phyloP scores from a whole-genome alignment of 2,797 vertebrate genomes.

The Falco berigora region DNA sequence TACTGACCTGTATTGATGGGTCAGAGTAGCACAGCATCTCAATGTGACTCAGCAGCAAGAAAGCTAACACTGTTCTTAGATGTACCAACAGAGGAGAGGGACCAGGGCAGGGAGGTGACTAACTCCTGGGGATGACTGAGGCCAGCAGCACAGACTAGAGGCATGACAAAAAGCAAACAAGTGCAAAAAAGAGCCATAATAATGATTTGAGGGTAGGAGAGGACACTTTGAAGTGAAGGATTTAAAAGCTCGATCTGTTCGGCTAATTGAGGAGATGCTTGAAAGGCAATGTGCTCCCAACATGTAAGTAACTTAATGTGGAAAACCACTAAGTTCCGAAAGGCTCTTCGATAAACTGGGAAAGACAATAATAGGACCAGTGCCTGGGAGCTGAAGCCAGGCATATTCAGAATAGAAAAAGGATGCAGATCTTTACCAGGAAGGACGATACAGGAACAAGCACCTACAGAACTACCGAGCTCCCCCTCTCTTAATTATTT shows the following conservation, averaged over 20 bases:
- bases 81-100: background rate
- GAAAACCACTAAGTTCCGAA: background rate
- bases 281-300: background rate
- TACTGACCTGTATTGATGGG: background rate
- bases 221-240: background rate
- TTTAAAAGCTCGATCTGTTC: conserved; percentile 13
- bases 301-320: background rate
- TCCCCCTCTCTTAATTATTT: background rate
- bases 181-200: background rate
- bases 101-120: background rate
- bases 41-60: background rate
- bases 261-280: conserved; percentile 15
- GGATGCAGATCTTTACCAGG: background rate
- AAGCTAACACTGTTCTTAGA: background rate
- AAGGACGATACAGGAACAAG: background rate
- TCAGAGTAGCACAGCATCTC: background rate
- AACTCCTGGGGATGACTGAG: background rate
- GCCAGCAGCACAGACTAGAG: background rate
- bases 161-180: background rate
- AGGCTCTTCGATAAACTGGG: background rate
- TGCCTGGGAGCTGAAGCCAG: background rate
- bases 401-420: background rate
- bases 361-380: background rate
- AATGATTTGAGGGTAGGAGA: background rate
- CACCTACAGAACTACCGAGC: background rate